A percentile compares a stretch with the other conserved stretches of the same genome.
phyloP scores from a whole-genome alignment of 2,113 vertebrate species.

The Empidonax traillii region DNA sequence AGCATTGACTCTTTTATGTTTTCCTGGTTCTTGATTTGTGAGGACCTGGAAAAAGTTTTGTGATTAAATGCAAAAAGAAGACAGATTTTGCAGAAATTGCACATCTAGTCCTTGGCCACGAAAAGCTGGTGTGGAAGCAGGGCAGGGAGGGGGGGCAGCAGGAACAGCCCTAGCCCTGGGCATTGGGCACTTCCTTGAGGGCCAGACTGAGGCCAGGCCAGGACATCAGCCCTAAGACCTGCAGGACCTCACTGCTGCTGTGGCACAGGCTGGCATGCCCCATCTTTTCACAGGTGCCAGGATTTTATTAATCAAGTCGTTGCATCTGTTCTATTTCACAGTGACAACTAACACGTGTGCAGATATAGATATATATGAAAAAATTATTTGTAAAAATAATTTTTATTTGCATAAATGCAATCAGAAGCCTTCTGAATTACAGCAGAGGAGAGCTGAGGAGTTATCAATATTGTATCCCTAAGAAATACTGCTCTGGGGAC shows the following conservation, averaged over 20 bases:
- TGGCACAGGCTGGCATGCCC: not conserved
- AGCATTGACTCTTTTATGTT: not conserved
- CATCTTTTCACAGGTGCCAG: not conserved
- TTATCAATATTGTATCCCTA: not conserved
- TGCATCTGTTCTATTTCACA: not conserved
- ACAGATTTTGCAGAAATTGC: not conserved
- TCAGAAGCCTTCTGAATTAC: not conserved
- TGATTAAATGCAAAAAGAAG: not conserved
- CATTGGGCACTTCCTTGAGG: not conserved
- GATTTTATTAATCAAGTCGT: not conserved
- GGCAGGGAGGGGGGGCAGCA: fast-evolving
- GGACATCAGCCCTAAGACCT: not conserved
- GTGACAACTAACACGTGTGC: not conserved
- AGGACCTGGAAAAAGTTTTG: not conserved
- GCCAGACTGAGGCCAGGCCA: not conserved
- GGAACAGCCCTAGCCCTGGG: not conserved
- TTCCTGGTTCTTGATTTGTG: not conserved
- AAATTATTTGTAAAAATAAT: no score
- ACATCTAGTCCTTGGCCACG: not conserved
- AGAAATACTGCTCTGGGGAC: not conserved
- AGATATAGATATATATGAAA: no score
- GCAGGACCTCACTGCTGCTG: not conserved
- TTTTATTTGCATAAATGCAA: not conserved
- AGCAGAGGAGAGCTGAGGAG: not conserved
- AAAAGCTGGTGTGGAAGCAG: not conserved